Base-by-base conservation (phyloP, 2,888 invertebrate genomes). In the Pristionchus maxplancki region DNA sequence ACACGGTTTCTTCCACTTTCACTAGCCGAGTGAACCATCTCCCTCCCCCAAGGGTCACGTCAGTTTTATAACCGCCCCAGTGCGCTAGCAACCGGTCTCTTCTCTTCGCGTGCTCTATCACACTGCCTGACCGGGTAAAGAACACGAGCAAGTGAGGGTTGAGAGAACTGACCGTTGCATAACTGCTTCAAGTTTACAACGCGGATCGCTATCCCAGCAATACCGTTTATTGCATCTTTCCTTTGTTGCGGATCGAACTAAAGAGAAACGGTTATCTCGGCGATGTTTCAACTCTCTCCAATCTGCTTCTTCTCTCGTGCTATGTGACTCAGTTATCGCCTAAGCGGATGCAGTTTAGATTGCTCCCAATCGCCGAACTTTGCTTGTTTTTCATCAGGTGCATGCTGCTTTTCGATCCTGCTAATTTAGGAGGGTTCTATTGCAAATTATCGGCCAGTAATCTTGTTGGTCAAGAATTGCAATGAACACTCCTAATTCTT, bases 11-110 rank as follows among this genome's bases (percentile, higher is more conserved):
- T 37, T 71, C 71, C 71, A 37, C 71, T 71, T 71, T 37, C 71
- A 37, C 71, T 71, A 71, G 20, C 71, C 13, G 17, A 67, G 64
- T 31, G 31, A 67, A 67, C 64, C 34, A 31, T 67, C 64, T 67
- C 64, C 3, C 64, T 67, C 31, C 31, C 53, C n/a, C n/a, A 58
- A 58, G 58, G 71, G 71, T 71, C 71, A 71, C 71, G 71, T 71
- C 71, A 71, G 71, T 71, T 71, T 71, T 71, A 71, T 71, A 71
- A 71, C 71, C 71, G 37, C 53, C 53, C 53, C 24, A 53, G 53
- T 53, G 53, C 53, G 50, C 17, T n/a, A 44, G 5, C 24, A 24
- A n/a, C 24, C 58, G n/a, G 24, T 5, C 58, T 58, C n/a, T 20
- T n/a, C 58, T 24, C 0, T 58, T 58, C 24, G n/a, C 4, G 0